A percentile compares a stretch with the other conserved stretches of the same genome.
phyloP scores from a whole-genome alignment of 2,888 invertebrate species.

The Caenorhabditis zanzibari region DNA sequence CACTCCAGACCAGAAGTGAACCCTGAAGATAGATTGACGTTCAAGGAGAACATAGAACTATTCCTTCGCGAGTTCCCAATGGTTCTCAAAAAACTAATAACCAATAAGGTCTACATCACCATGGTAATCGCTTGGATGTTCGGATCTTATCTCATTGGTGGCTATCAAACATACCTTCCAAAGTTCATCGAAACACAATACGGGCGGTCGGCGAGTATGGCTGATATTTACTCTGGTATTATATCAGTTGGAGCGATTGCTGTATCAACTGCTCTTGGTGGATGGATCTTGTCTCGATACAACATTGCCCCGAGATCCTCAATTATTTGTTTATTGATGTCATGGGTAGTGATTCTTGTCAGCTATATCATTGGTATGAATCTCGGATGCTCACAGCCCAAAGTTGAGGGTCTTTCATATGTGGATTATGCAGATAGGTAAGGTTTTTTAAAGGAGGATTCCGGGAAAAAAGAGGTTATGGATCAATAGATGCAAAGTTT shows the following conservation, averaged over 20 bases:
- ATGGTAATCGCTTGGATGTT: constrained; percentile 88
- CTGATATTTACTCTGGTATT: constrained; percentile 87
- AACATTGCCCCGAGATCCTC: constrained; percentile 73
- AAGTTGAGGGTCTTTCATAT: constrained; percentile 65
- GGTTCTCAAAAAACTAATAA: constrained; percentile 86
- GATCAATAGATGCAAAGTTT: no score
- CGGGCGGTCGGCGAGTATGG: constrained; percentile 87
- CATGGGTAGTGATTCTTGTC: constrained; percentile 73
- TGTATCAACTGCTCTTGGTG: constrained; percentile 77
- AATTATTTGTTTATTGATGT: constrained; percentile 68
- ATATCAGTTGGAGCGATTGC: constrained; percentile 79
- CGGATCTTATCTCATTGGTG: constrained; percentile 82
- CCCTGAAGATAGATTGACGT: constrained; percentile 43
- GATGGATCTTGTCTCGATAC: constrained; percentile 74
- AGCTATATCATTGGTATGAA: constrained; percentile 74
- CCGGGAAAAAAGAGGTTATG: no score
- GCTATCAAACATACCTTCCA: constrained; percentile 87
- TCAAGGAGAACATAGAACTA: constrained; percentile 49
- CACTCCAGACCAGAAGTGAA: constrained; percentile 35
- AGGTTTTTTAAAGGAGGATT: no score
- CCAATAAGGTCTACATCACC: constrained; percentile 87
- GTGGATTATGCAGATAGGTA: constrained; percentile 54
- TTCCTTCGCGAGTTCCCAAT: constrained; percentile 78
- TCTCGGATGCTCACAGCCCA: constrained; percentile 71
- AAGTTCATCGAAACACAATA: constrained; percentile 90